phyloP scores from a whole-genome alignment of 1,140 invertebrate species.

The Ceratina australensis region DNA sequence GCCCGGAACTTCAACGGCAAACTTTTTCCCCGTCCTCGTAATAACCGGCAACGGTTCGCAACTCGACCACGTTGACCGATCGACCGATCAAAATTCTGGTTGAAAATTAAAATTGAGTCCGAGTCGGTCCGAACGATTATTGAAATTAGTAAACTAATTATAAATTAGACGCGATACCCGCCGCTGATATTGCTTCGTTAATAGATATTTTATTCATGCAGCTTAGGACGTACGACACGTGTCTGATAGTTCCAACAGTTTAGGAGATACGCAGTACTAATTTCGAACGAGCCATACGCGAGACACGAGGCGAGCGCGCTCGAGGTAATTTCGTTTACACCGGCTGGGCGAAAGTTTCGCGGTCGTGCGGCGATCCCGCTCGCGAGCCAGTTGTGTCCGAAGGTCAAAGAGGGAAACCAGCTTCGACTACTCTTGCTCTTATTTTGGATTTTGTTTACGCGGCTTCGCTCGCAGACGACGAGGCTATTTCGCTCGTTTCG shows the following conservation, averaged over 20 bases:
- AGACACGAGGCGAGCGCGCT: conserved; percentile 14
- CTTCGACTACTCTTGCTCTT: background rate
- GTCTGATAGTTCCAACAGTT: conserved; percentile 61
- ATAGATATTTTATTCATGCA: no score
- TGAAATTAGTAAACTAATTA: no score
- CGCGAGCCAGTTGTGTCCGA: background rate
- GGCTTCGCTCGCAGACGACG: background rate
- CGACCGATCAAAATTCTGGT: no score
- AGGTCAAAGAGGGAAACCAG: background rate
- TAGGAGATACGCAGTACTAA: conserved; percentile 59
- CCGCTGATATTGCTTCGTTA: no score
- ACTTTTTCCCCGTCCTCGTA: conserved; percentile 47
- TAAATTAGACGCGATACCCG: no score
- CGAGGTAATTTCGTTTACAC: conserved; percentile 51
- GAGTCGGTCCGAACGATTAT: no score
- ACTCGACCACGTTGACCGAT: conserved; percentile 30
- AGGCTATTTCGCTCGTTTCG: background rate
- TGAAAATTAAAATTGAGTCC: no score
- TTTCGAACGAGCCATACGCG: conserved; percentile 48
- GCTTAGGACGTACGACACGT: background rate
- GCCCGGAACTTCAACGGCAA: conserved; percentile 28
- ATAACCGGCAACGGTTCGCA: conserved; percentile 31
- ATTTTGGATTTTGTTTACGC: background rate
- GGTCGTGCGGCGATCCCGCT: background rate
- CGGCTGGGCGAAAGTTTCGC: conserved; percentile 1